Percentiles rank a stretch among this genome's conserved stretches.
Evolutionary conservation across 2,113 vertebrate species (phyloP).

Genomic region (Corythoichthys haematopterus): DNA sequence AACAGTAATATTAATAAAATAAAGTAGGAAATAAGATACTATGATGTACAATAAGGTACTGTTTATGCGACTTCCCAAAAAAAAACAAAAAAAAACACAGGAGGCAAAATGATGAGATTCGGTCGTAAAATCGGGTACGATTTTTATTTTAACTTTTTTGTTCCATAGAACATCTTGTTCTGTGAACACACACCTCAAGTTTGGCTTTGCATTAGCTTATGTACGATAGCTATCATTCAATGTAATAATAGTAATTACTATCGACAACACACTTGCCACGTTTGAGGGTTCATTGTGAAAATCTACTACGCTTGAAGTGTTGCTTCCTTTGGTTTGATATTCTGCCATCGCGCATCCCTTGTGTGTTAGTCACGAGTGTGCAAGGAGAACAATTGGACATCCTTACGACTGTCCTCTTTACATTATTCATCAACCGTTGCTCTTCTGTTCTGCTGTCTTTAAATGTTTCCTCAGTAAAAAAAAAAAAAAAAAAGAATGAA

Average conservation of each 20-base stretch:
- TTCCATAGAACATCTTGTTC: no score
- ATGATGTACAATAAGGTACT: no score
- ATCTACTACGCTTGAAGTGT: slow-evolving; percentile 24
- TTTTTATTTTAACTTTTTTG: no score
- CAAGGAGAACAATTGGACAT: slow-evolving; percentile 24
- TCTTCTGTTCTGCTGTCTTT: slow-evolving; percentile 33
- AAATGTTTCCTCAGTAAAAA: slow-evolving; percentile 39
- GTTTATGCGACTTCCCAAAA: no score
- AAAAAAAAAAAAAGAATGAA: neutral
- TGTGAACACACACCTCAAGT: no score
- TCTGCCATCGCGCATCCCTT: slow-evolving; percentile 25
- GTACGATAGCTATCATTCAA: no score
- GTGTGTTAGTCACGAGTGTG: slow-evolving; percentile 33
- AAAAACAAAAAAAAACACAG: no score
- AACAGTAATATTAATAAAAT: no score
- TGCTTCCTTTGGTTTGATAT: slow-evolving; percentile 46
- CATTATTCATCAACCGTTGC: slow-evolving; percentile 57
- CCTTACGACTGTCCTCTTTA: slow-evolving; percentile 47
- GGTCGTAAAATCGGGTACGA: no score
- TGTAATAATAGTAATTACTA: neutral
- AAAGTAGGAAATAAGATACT: no score
- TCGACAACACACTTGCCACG: neutral
- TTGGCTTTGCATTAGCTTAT: no score
- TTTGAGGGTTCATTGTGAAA: neutral
- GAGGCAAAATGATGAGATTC: no score